phyloP scores from a whole-genome alignment of 2,113 vertebrate genomes.

The Bubalus kerabau region DNA sequence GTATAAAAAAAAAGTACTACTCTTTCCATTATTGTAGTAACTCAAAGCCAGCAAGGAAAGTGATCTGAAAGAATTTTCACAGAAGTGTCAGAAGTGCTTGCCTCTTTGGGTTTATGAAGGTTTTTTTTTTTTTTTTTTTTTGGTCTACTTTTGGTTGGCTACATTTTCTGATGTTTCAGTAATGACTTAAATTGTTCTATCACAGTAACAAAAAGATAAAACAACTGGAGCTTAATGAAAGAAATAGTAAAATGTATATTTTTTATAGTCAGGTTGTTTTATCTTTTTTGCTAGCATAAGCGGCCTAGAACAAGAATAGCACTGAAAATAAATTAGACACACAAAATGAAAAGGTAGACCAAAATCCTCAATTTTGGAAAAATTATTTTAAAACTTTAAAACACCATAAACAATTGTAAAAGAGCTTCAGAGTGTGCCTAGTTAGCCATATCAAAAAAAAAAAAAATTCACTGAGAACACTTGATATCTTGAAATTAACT shows the following conservation, averaged over 20 bases:
- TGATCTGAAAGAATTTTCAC: neutral
- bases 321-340: neutral
- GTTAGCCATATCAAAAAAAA: neutral
- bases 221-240: neutral
- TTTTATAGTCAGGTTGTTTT: neutral
- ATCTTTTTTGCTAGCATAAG: neutral
- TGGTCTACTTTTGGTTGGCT: neutral
- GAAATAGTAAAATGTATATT: neutral
- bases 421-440: neutral
- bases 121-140: neutral
- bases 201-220: neutral
- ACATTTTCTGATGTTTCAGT: slow-evolving; percentile 8
- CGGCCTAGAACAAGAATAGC: neutral
- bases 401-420: neutral
- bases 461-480: neutral
- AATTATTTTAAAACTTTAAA: neutral
- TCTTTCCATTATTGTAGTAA: neutral
- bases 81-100: neutral
- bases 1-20: neutral
- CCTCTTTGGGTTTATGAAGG: neutral
- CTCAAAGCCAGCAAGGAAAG: neutral
- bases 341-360: neutral
- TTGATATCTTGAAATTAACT: neutral
- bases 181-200: neutral
- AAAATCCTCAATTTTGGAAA: neutral